Percentiles rank a stretch among this genome's conserved stretches.
These are phyloP conservation scores for Malurus leucopterus DNA, from an alignment of 2,797 vertebrate genomes.

Conservation along the genomic window DNA sequence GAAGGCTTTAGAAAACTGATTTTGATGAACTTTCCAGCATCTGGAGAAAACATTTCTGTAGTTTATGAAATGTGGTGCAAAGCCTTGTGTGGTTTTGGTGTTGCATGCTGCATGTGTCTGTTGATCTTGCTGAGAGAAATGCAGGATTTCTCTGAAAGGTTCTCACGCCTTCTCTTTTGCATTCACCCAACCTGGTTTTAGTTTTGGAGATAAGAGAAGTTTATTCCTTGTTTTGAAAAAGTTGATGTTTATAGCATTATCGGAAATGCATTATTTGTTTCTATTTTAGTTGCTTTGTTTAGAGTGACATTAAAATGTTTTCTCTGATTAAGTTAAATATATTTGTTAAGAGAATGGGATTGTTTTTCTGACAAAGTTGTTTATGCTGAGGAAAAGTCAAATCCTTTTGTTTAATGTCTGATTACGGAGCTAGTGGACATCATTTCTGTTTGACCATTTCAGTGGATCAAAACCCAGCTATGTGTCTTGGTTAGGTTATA, in stretches of 20 bases:
- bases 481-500: constrained; percentile 4
- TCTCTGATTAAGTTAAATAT: constrained; percentile 7
- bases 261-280: constrained; percentile 12
- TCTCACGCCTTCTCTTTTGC: background rate
- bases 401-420: constrained; percentile 11
- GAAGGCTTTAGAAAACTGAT: background rate
- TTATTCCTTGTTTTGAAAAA: constrained; percentile 17
- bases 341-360: background rate
- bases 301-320: background rate
- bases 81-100: background rate
- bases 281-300: constrained; percentile 29
- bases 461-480: background rate
- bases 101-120: fast-evolving
- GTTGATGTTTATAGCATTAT: background rate
- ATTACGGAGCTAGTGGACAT: background rate
- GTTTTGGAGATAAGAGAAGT: constrained; percentile 26
- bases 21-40: background rate
- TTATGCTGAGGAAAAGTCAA: constrained; percentile 22
- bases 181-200: background rate
- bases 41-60: background rate
- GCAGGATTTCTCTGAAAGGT: background rate
- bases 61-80: background rate
- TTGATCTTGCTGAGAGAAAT: background rate
- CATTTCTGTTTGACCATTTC: background rate
- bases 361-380: constrained; percentile 25